These are phyloP conservation scores for cat (Felis catus) DNA, from an alignment of 2,113 vertebrate genomes.

Conservation along the genomic window F.catus_Fca126_mat1.0 CM031413.1:134006501-134007000, in stretches of 20 bases:
- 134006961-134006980: background rate
- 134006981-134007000: background rate
- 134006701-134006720: background rate
- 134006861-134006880: background rate
- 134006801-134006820: background rate
- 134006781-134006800: background rate
- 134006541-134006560: constrained; percentile 15
- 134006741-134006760: background rate
- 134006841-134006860: background rate
- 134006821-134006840: background rate
- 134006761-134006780: background rate
- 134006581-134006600: background rate
- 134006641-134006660: background rate
- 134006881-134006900: background rate
- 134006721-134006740: background rate
- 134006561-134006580: background rate
- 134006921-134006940: background rate
- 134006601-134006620: background rate
- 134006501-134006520: background rate
- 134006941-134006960: background rate
- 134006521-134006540: constrained; percentile 12
- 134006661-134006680: background rate
- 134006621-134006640: background rate
- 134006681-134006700: background rate
- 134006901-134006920: background rate